Base-by-base conservation (phyloP, 1,140 invertebrate species). In the Bombus soroeensis region DNA sequence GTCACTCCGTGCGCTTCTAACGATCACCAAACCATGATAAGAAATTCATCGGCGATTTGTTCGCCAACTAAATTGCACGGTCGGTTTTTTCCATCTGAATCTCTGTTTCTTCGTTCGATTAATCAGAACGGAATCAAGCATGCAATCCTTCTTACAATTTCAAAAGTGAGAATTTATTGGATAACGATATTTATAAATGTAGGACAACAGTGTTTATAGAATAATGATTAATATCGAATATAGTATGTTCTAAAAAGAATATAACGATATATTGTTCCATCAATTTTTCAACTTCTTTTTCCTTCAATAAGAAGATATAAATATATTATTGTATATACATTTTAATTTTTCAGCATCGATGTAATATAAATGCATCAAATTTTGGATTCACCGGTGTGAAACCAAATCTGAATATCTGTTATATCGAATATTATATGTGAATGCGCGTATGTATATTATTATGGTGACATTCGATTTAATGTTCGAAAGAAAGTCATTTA, bases 31-130 rank as follows among this genome's bases (percentile, higher is more conserved):
- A 66, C 73, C 10, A 47, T 13, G 57, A 66, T 53, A 82, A 82
- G 57, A 64, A 75, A 76, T 76, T 76, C 62, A 83, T 76, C 71
- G 72, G 22, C 18, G 39, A 76, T 75, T 83, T 47, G 59, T 43
- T 76, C 41, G 32, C 12, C 6, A n/a, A 28, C 13, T 28, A 39
- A 82, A 59, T 25, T 47, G 47, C 43, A 37, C 39, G 5, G 9
- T 9, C 41, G 41, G 64, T 39, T 53, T 15, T 73, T 43, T 25
- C 12, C n/a, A 22, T 22, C 6, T 15, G 25, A 32, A 39, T 53
- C 64, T 28, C 25, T 6, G 22, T n/a, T 41, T 72, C 70, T 72
- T 72, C 13, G 9, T 34, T 0, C 12, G 13, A 41, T 41, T n/a
- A 6, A 22, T n/a, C 28, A 2, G 15, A 32, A 72, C 13, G 13